Conservation (phyloP, 2,113 vertebrate species). For the Ctenomys sociabilis region DNA sequence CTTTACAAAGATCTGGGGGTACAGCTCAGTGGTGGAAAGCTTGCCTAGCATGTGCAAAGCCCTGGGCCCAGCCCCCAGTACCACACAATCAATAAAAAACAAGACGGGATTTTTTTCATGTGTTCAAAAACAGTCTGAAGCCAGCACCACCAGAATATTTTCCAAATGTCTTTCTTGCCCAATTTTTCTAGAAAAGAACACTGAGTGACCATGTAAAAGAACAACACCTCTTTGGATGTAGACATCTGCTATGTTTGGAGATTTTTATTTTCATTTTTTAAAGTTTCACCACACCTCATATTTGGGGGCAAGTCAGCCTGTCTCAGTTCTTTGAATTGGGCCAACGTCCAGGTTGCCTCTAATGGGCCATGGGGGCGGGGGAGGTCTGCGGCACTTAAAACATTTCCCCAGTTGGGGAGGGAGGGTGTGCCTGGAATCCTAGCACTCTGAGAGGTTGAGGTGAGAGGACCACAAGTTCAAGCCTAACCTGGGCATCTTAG, state of each 20-base stretch:
- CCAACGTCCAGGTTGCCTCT: background rate
- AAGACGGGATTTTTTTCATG: background rate
- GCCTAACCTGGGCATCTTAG: background rate
- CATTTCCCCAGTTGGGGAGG: background rate
- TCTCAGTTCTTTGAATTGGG: background rate
- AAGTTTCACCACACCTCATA: background rate
- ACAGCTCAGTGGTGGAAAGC: background rate
- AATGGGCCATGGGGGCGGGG: conserved; percentile 3
- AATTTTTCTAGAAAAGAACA: conserved; percentile 34
- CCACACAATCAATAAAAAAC: background rate
- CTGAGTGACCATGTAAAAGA: conserved; percentile 19
- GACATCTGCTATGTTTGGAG: background rate
- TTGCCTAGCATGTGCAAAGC: background rate
- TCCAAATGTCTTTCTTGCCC: background rate
- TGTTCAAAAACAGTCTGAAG: conserved; percentile 33
- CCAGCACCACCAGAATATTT: background rate
- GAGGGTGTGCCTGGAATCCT: background rate
- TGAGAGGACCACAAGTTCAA: background rate
- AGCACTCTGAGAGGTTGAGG: background rate
- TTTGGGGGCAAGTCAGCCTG: background rate
- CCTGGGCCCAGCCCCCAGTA: background rate
- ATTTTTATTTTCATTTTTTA: background rate
- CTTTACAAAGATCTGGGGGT: background rate
- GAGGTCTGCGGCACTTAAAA: background rate
- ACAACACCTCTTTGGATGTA: background rate